phyloP scores from a whole-genome alignment of 2,113 vertebrate species.

The Malurus alboscapulatus region DNA sequence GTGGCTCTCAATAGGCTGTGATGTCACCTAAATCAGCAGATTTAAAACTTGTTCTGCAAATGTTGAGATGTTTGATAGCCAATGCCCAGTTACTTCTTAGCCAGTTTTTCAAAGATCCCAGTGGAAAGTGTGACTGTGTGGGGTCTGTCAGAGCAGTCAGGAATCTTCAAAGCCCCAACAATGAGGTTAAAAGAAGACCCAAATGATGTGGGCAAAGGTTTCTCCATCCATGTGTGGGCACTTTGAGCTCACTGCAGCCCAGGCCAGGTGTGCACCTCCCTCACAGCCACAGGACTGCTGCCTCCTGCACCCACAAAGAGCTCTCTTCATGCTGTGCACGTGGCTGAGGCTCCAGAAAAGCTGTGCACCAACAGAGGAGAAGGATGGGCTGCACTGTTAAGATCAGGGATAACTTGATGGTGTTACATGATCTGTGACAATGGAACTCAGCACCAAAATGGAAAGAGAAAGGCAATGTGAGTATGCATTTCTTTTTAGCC shows the following conservation, averaged over 20 bases:
- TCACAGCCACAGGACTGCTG: rapidly evolving
- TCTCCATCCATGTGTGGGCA: rapidly evolving
- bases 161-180: background rate
- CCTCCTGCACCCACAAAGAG: background rate
- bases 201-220: background rate
- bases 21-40: constrained; percentile 3
- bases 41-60: background rate
- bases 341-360: background rate
- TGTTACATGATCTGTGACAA: background rate
- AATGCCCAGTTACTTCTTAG: background rate
- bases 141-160: background rate
- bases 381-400: background rate
- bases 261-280: background rate
- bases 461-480: background rate
- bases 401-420: background rate
- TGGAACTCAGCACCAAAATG: background rate
- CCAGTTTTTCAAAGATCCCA: background rate
- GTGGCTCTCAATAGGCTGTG: background rate
- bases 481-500: background rate
- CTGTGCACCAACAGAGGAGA: background rate
- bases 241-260: background rate
- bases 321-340: background rate
- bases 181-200: background rate
- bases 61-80: background rate
- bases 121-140: background rate